These are phyloP conservation scores for Haliclystus octoradiatus DNA, from an alignment of 30 jellyfish, hydroid and myxozoan species.

Conservation along the genomic window DNA sequence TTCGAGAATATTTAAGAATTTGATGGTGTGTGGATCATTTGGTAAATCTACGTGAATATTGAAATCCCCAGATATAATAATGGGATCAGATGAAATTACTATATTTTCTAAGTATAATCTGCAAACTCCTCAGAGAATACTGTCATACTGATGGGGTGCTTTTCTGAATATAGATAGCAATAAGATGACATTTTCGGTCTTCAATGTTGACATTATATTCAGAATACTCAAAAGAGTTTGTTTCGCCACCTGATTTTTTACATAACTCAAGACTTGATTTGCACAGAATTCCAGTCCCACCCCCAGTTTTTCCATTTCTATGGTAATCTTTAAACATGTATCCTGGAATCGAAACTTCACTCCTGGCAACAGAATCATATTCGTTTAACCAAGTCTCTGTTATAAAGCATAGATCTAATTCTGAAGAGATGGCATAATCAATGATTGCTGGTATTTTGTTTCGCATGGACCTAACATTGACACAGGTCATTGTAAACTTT, in stretches of 20 bases:
- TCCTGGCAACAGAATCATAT: conserved; percentile 15
- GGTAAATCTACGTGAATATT: conserved; percentile 12
- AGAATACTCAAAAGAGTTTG: conserved; percentile 20
- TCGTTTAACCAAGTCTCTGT: conserved; percentile 21
- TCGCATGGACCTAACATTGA: conserved; percentile 14
- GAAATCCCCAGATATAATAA: too few relatives aligned
- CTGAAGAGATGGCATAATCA: conserved; percentile 14
- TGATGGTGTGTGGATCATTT: too few relatives aligned
- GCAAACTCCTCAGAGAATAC: conserved; percentile 10
- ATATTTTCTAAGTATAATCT: conserved; percentile 14
- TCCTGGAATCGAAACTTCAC: conserved; percentile 10
- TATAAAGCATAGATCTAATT: conserved; percentile 6
- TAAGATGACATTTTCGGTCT: conserved; percentile 17
- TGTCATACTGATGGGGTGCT: conserved; percentile 18
- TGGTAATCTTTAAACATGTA: conserved; percentile 17
- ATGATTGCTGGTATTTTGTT: conserved; percentile 17
- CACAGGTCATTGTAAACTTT: conserved; percentile 12
- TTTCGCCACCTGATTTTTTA: conserved; percentile 23
- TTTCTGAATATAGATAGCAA: conserved; percentile 16
- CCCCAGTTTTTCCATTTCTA: conserved; percentile 20
- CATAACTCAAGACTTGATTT: conserved; percentile 19
- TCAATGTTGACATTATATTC: conserved; percentile 20
- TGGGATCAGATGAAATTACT: conserved; percentile 10
- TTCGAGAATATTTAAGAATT: too few relatives aligned
- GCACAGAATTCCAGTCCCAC: conserved; percentile 26